Evolutionary conservation across 2,113 vertebrate genomes (phyloP), one percentile per base, ranked within the genome.

Genomic region (Penelope pileata): DNA sequence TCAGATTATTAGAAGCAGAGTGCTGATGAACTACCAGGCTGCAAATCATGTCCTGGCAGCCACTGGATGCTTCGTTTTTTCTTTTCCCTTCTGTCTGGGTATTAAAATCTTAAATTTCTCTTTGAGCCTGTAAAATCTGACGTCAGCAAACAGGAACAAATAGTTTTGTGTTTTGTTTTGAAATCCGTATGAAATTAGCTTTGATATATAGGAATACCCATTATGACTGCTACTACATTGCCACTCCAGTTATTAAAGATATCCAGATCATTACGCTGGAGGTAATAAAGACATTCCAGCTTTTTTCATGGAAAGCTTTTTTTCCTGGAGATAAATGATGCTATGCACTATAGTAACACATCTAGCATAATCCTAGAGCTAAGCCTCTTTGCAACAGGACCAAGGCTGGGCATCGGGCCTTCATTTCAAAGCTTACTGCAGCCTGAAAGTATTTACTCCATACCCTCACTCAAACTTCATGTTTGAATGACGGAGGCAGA

Each of bases 101-200:
- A 26, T 4, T 74, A 32, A 72, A 82, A 78, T 21, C 5, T 34
- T 63, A 1, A 15, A 34, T 29, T 63, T 50, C 43, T 83, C 23
- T 6, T 16, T 16, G 3, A 84, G 24, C 21, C 11, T 58, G 9
- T 38, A 75, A 80, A 78, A 82, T 29, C 16, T 62, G 32, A 24
- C 0, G 3, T 17, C 23, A 72, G 16, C 21, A 58, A 72, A 63
- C 24, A 21, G n/a, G 34, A 83, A 53, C 2, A 9, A 3, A 59
- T 2, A 29, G 0, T 3, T 24, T 6, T 9, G 27, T 67, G 7
- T 76, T 47, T 69, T 64, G 26, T 53, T 16, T 2, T 34, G 4
- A 29, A 43, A 70, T 50, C 17, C 27, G 42, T 30, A 45, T 15
- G 53, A 66, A 66, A 45, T 62, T 16, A 6, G 11, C 8, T 2